These are phyloP conservation scores for Drosophila paranaensis DNA, from an alignment of 2,888 invertebrate species.

Conservation along the genomic window DNA sequence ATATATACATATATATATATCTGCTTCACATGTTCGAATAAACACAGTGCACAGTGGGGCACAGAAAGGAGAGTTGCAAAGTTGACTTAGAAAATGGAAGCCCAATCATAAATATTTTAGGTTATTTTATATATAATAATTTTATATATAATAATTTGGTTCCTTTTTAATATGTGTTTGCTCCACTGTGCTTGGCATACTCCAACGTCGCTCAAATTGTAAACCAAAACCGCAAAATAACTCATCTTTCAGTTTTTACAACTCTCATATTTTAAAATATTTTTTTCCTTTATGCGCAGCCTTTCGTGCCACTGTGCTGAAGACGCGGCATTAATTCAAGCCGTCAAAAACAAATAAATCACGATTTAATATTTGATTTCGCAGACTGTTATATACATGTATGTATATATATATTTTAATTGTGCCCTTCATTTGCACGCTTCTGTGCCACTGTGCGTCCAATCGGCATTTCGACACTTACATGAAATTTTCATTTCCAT, in stretches of 20 bases:
- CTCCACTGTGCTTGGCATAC: not conserved
- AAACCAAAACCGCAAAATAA: not conserved
- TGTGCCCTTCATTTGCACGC: not conserved
- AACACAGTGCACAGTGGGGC: slow-evolving; percentile 22
- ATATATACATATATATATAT: slow-evolving; percentile 21
- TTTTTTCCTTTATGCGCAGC: not conserved
- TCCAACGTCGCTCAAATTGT: not conserved
- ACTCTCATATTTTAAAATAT: not conserved
- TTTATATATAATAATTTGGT: too few relatives aligned
- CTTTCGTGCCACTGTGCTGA: not conserved
- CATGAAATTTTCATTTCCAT: slow-evolving; percentile 47
- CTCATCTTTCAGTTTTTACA: not conserved
- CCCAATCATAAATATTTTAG: not conserved
- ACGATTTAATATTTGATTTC: not conserved
- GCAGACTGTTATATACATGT: too few relatives aligned
- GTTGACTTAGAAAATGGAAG: not conserved
- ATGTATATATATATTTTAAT: not conserved
- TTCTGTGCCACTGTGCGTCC: slow-evolving; percentile 31
- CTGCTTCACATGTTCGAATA: slow-evolving; percentile 38
- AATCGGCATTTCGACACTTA: slow-evolving; percentile 25
- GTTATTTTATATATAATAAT: too few relatives aligned
- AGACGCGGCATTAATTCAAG: not conserved
- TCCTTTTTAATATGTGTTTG: not conserved
- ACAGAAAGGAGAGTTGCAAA: not conserved
- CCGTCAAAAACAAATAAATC: not conserved